Evolutionary conservation across 2,888 invertebrate species (phyloP).

Genomic region (Drosophila prostipennis): DNA sequence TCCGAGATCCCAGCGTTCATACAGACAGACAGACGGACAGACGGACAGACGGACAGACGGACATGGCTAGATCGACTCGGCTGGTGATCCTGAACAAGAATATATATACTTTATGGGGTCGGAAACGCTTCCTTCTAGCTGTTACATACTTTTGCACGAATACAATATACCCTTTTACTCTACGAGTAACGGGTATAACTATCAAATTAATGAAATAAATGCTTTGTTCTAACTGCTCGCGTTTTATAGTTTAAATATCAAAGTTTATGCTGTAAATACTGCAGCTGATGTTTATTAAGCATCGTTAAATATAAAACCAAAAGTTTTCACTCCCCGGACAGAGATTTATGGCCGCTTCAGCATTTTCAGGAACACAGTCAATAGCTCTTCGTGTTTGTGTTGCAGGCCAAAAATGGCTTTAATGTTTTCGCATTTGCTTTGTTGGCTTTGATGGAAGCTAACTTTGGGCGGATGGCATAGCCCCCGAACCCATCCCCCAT

Average conservation of each 20-base stretch:
- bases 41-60: no score
- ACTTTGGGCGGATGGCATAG: constrained; percentile 8
- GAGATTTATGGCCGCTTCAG: constrained; percentile 38
- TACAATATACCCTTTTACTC: no score
- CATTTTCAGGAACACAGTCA: constrained; percentile 33
- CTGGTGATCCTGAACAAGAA: no score
- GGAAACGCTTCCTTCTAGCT: no score
- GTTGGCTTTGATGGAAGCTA: constrained; percentile 74
- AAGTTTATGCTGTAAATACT: constrained; percentile 22
- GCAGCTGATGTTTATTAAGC: constrained; percentile 34
- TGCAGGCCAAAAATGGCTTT: constrained; percentile 69
- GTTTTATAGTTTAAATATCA: neutral
- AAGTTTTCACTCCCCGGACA: constrained; percentile 23
- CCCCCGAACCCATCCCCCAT: neutral
- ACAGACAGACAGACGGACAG: no score
- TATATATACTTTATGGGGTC: no score
- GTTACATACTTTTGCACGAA: no score
- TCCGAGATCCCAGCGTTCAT: no score
- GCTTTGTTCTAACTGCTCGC: neutral
- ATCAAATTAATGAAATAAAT: neutral
- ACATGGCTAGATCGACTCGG: no score
- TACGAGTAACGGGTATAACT: no score
- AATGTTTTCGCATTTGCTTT: constrained; percentile 80
- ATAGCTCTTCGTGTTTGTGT: constrained; percentile 36
- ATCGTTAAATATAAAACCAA: constrained; percentile 36